These are phyloP conservation scores for Nasonovia ribisnigri DNA, from an alignment of 2,888 invertebrate species.

Conservation along the genomic window DNA sequence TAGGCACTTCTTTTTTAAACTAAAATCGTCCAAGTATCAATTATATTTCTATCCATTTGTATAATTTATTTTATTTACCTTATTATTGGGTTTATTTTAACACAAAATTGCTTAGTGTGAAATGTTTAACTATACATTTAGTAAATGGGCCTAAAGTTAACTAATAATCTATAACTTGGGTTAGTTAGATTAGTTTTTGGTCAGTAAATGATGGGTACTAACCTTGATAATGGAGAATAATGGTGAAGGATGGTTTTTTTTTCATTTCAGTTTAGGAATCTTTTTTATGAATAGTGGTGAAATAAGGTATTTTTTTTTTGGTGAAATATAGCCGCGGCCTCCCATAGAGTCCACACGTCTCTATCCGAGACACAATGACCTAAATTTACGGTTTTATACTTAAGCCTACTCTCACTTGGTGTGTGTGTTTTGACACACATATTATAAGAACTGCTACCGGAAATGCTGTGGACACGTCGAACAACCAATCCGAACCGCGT, in stretches of 20 bases:
- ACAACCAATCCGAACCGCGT: background rate
- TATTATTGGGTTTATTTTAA: too few relatives aligned
- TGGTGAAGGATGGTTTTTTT: background rate
- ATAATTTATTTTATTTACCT: too few relatives aligned
- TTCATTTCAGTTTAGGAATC: background rate
- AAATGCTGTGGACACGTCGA: background rate
- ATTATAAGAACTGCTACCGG: background rate
- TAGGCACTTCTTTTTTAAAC: too few relatives aligned
- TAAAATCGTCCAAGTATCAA: too few relatives aligned
- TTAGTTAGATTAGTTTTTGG: too few relatives aligned
- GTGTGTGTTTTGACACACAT: background rate
- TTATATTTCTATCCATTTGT: too few relatives aligned
- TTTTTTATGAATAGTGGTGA: background rate
- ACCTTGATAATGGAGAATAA: too few relatives aligned
- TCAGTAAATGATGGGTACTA: too few relatives aligned
- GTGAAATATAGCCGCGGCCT: background rate
- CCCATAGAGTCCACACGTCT: background rate
- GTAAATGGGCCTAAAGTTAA: too few relatives aligned
- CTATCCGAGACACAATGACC: background rate
- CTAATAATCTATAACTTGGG: too few relatives aligned
- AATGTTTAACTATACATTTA: too few relatives aligned
- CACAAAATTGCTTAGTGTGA: too few relatives aligned
- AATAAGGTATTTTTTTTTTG: background rate
- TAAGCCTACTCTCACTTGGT: background rate
- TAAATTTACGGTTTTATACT: background rate